Evolutionary conservation across 2,113 vertebrate species (phyloP).

Genomic region (Marcusenius ussheri): DNA sequence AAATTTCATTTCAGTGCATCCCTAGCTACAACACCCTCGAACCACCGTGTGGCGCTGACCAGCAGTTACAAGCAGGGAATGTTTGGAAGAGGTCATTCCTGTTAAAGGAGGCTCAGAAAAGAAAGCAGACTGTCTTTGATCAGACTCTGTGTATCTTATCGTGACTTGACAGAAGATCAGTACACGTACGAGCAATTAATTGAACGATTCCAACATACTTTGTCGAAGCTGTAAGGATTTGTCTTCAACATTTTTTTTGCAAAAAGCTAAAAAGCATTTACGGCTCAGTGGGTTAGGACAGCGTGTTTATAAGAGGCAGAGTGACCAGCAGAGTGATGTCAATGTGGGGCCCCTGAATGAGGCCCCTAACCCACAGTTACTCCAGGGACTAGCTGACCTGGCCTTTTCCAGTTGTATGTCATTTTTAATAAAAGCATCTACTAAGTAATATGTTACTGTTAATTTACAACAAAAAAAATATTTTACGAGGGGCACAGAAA

Average conservation of each 20-base stretch:
- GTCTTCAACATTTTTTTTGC: background rate
- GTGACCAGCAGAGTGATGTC: background rate
- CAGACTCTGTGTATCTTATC: background rate
- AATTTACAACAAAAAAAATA: background rate
- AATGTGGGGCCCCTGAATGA: background rate
- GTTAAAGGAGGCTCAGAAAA: background rate
- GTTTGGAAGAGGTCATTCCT: background rate
- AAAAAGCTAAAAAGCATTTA: background rate
- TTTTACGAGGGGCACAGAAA: background rate
- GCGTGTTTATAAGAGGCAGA: background rate
- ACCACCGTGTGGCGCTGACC: background rate
- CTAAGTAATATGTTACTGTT: background rate
- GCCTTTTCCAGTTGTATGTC: background rate
- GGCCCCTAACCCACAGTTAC: background rate
- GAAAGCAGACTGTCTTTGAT: background rate
- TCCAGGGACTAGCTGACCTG: background rate
- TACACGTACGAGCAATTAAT: background rate
- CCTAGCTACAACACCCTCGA: background rate
- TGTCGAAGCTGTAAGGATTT: background rate
- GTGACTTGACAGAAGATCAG: background rate
- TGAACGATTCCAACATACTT: background rate
- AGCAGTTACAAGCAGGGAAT: background rate
- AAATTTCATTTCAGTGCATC: too few species aligned
- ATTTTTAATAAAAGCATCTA: background rate
- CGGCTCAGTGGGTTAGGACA: background rate